A percentile compares a stretch with the other conserved stretches of the same genome.
Evolutionary conservation across 2,797 vertebrate genomes (phyloP).

Genomic region (Fratercula arctica): DNA sequence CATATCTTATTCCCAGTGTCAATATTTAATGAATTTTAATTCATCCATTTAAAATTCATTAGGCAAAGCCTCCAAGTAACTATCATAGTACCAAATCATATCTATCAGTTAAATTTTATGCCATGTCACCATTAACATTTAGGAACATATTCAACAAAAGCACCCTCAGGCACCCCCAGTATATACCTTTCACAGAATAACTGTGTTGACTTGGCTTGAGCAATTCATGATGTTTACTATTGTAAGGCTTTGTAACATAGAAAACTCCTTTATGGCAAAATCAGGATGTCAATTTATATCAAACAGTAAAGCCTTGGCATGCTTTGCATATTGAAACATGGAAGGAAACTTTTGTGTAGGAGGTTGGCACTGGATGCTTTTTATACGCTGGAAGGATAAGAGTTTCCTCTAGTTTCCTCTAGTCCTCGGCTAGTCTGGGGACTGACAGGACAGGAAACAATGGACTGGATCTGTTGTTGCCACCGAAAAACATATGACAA

Average conservation of each 20-base stretch:
- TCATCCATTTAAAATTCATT: conserved; percentile 52
- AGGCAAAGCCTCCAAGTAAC: conserved; percentile 24
- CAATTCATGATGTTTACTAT: background rate
- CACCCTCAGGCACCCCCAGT: background rate
- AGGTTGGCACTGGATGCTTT: background rate
- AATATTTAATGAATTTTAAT: conserved; percentile 64
- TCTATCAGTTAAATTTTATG: conserved; percentile 4
- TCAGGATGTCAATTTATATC: background rate
- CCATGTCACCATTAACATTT: background rate
- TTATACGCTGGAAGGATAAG: background rate
- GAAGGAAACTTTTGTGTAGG: background rate
- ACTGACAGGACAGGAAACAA: background rate
- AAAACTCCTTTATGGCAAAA: background rate
- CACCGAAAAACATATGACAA: background rate
- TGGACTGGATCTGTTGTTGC: background rate
- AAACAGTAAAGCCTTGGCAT: background rate
- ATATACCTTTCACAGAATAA: background rate
- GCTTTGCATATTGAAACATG: background rate
- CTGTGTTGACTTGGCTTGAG: background rate
- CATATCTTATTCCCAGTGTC: conserved; percentile 14
- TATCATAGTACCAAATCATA: conserved; percentile 5
- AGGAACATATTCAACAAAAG: background rate
- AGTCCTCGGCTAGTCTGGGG: background rate
- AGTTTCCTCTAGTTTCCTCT: background rate
- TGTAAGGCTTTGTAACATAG: background rate